A percentile compares a stretch with the other conserved stretches of the same genome.
Conservation (phyloP, 2,888 invertebrate genomes). For the Drosophila maculinotata region DNA sequence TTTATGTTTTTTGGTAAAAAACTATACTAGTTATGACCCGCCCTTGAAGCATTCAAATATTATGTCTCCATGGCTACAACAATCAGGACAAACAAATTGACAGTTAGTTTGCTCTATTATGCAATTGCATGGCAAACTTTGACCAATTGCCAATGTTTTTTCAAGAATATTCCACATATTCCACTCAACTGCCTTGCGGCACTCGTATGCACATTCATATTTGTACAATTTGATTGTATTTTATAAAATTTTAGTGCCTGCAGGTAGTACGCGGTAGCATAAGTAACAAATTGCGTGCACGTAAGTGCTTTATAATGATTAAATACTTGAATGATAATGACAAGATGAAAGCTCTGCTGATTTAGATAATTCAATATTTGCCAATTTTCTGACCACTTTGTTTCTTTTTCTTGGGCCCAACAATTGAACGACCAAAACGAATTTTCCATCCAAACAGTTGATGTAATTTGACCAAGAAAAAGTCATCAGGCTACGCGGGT, state of each 20-base stretch:
- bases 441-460: too few relatives aligned
- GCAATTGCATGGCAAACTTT: conserved; percentile 54
- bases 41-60: conserved; percentile 5
- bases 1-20: too few relatives aligned
- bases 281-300: too few relatives aligned
- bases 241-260: conserved; percentile 11
- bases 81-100: neutral
- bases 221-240: conserved; percentile 36
- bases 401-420: too few relatives aligned
- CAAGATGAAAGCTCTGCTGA: too few relatives aligned
- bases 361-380: too few relatives aligned
- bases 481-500: too few relatives aligned
- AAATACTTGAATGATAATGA: too few relatives aligned
- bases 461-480: too few relatives aligned
- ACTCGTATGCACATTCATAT: conserved; percentile 6
- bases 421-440: too few relatives aligned
- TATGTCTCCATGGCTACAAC: neutral
- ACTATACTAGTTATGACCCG: neutral
- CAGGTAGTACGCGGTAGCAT: neutral
- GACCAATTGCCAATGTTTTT: conserved; percentile 51
- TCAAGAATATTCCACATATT: conserved; percentile 17
- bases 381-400: too few relatives aligned
- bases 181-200: neutral
- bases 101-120: conserved; percentile 41
- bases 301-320: too few relatives aligned